phyloP scores from a whole-genome alignment of 2,797 vertebrate species.

The Sebastes dallii region DNA sequence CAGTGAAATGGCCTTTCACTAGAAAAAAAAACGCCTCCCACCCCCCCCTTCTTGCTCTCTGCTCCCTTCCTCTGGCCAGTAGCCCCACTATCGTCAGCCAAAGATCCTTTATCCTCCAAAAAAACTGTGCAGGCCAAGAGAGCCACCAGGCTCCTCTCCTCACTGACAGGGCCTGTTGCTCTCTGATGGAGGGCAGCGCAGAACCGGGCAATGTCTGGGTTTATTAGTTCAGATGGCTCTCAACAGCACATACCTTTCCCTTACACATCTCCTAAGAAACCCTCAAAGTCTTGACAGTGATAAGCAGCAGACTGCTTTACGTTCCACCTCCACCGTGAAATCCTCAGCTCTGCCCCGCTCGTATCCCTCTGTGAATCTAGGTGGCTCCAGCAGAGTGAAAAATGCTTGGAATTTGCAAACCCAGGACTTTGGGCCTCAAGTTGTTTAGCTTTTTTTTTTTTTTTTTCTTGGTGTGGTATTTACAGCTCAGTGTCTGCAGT shows the following conservation, averaged over 20 bases:
- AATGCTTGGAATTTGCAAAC: conserved; percentile 84
- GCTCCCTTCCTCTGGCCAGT: conserved; percentile 68
- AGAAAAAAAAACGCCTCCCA: conserved; percentile 36
- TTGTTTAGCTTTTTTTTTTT: conserved; percentile 67
- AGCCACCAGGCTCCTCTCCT: conserved; percentile 41
- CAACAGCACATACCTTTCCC: conserved; percentile 20
- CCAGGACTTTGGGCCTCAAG: conserved; percentile 78
- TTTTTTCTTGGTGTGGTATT: conserved; percentile 61
- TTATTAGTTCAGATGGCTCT: conserved; percentile 38
- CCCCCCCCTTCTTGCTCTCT: conserved; percentile 46
- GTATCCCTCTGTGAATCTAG: conserved; percentile 71
- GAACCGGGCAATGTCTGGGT: conserved; percentile 31
- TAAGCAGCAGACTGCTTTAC: conserved; percentile 54
- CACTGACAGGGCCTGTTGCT: conserved; percentile 20
- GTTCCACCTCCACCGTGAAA: conserved; percentile 61
- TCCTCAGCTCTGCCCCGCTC: conserved; percentile 54
- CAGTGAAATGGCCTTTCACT: conserved; percentile 82
- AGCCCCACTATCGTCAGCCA: conserved; percentile 69
- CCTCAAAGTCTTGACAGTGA: conserved; percentile 4
- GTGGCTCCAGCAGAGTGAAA: conserved; percentile 76
- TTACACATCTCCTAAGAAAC: conserved; percentile 23
- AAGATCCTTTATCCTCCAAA: conserved; percentile 59
- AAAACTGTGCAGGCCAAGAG: conserved; percentile 39
- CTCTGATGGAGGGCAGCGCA: conserved; percentile 32
- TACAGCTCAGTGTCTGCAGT: conserved; percentile 63